Percentiles rank a stretch among this genome's conserved stretches.
These are phyloP conservation scores for Sminthopsis crassicaudata DNA, from an alignment of 2,113 vertebrate species.

Conservation along the genomic window DNA sequence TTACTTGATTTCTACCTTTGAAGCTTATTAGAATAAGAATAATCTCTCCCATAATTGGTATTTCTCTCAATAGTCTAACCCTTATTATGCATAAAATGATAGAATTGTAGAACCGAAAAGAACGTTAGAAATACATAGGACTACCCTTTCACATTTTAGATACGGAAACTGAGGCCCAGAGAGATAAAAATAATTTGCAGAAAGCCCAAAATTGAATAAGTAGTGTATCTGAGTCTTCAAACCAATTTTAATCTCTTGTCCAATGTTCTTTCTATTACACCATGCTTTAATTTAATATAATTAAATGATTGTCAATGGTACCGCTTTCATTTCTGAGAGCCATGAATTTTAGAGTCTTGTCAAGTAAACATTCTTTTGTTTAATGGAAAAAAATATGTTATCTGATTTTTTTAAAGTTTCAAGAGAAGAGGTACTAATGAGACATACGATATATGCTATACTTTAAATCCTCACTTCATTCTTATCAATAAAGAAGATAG, in stretches of 20 bases:
- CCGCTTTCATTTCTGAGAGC: conserved; percentile 3
- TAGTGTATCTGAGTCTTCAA: not conserved
- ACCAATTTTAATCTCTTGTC: not conserved
- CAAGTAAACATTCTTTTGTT: not conserved
- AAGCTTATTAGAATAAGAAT: not conserved
- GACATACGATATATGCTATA: not conserved
- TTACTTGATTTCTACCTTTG: not conserved
- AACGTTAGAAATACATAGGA: not conserved
- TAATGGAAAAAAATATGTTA: conserved; percentile 35
- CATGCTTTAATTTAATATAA: not conserved
- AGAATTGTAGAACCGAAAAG: too few relatives aligned
- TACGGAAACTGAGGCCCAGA: not conserved
- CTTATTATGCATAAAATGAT: not conserved
- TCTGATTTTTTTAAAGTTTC: conserved; percentile 17
- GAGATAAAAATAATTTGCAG: not conserved
- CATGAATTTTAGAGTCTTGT: not conserved
- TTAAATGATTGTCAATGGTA: conserved; percentile 5
- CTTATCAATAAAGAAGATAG: not conserved
- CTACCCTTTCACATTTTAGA: not conserved
- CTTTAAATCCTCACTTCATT: conserved; percentile 39
- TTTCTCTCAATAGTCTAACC: not conserved
- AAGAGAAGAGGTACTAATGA: conserved; percentile 1
- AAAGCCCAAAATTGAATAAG: not conserved
- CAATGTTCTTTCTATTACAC: not conserved
- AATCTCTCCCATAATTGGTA: not conserved